A percentile compares a stretch with the other conserved stretches of the same genome.
Conservation (phyloP, 2,888 invertebrate genomes). For the Podabrus alpinus region DNA sequence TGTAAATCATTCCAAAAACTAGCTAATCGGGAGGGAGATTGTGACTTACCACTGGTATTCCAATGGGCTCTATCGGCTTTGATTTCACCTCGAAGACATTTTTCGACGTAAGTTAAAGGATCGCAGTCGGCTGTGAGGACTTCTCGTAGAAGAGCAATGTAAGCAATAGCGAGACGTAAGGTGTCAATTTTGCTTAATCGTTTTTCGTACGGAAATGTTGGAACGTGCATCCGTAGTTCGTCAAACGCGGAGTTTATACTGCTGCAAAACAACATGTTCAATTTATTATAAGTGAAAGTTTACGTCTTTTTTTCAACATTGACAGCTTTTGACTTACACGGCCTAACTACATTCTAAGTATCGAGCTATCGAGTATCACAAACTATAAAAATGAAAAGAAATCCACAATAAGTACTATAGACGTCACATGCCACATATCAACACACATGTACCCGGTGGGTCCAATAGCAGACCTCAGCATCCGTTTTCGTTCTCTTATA, state of each 20-base stretch:
- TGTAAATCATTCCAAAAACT: not conserved
- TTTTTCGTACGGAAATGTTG: constrained; percentile 99
- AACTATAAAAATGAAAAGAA: constrained; percentile 20
- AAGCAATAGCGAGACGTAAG: constrained; percentile 92
- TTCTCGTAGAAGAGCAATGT: constrained; percentile 91
- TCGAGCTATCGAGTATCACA: not conserved
- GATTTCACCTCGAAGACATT: constrained; percentile 87
- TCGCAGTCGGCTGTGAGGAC: constrained; percentile 87
- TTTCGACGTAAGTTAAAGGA: constrained; percentile 91
- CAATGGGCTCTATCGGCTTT: constrained; percentile 88
- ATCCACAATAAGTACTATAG: constrained; percentile 6
- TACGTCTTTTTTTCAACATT: not conserved
- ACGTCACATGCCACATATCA: constrained; percentile 45
- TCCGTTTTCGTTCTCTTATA: constrained; percentile 94
- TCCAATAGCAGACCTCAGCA: constrained; percentile 90
- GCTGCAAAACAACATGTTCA: constrained; percentile 58
- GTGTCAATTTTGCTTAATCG: constrained; percentile 98
- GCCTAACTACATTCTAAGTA: not conserved
- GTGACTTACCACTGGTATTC: constrained; percentile 89
- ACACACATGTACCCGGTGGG: constrained; percentile 73
- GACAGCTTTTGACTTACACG: not conserved
- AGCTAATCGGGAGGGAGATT: not conserved
- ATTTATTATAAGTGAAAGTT: constrained; percentile 14
- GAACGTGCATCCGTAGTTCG: constrained; percentile 95
- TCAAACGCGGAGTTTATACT: constrained; percentile 99